phyloP scores from a whole-genome alignment of 2,797 vertebrate species.

The Mareca penelope region DNA sequence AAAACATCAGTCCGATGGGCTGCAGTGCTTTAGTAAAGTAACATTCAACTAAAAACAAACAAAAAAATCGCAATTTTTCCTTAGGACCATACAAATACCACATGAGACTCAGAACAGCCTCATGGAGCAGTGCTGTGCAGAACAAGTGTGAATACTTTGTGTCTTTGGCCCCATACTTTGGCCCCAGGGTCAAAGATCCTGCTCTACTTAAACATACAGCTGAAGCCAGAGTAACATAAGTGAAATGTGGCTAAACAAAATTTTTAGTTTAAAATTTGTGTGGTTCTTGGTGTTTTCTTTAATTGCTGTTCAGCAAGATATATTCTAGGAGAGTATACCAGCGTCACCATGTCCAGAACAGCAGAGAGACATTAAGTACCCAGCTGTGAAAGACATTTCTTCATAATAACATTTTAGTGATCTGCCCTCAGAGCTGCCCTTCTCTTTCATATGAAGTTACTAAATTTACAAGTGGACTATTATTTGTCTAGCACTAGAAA shows the following conservation, averaged over 20 bases:
- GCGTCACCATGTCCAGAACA: neutral
- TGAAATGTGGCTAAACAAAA: neutral
- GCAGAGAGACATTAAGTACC: neutral
- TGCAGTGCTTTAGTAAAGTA: neutral
- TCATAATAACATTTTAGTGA: neutral
- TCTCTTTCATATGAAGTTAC: neutral
- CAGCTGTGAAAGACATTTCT: neutral
- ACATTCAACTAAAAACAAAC: neutral
- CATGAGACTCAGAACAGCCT: neutral
- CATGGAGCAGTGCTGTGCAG: neutral
- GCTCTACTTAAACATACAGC: neutral
- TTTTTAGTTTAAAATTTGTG: neutral
- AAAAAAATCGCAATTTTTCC: neutral
- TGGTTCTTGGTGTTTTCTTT: neutral
- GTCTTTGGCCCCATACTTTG: neutral
- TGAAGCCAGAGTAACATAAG: neutral
- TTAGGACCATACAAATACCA: neutral
- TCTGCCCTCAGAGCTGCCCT: neutral
- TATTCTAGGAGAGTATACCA: neutral
- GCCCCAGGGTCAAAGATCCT: neutral
- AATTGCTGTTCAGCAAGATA: neutral
- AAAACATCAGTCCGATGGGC: neutral
- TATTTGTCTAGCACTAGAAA: neutral
- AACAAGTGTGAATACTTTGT: fast-evolving
- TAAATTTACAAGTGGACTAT: neutral